Percentiles rank a stretch among this genome's conserved stretches.
These are phyloP conservation scores for Drosophila quinaria DNA, from an alignment of 2,888 invertebrate genomes.

Conservation along the genomic window DNA sequence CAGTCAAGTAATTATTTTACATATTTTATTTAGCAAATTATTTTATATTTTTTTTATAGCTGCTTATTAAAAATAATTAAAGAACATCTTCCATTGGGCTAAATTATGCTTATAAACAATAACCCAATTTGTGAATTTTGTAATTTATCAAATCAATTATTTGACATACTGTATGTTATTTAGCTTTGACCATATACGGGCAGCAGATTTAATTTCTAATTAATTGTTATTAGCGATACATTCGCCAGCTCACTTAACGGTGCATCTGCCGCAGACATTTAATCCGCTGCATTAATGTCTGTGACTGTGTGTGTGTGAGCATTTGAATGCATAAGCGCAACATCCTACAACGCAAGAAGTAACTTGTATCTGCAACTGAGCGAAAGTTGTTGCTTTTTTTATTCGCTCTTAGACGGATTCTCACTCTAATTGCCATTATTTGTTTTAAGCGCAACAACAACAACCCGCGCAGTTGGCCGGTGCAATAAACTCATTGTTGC, in stretches of 20 bases:
- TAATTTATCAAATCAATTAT: neutral
- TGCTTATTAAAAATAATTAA: neutral
- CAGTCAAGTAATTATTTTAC: neutral
- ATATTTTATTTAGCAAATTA: neutral
- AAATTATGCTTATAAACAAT: neutral
- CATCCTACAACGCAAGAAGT: conserved; percentile 40
- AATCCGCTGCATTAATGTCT: conserved; percentile 43
- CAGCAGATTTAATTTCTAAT: conserved; percentile 50
- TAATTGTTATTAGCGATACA: conserved; percentile 60
- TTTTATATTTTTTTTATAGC: neutral
- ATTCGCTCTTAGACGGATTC: conserved; percentile 41
- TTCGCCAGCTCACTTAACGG: conserved; percentile 55
- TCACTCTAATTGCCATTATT: conserved; percentile 68
- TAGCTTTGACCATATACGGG: conserved; percentile 43
- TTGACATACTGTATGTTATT: conserved; percentile 1
- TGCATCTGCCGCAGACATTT: conserved; percentile 59
- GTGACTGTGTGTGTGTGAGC: conserved; percentile 38
- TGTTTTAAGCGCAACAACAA: conserved; percentile 53
- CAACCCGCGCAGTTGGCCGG: conserved; percentile 35
- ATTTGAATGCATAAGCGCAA: conserved; percentile 49
- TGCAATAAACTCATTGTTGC: conserved; percentile 72
- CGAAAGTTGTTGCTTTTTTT: conserved; percentile 54
- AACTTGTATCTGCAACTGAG: conserved; percentile 47
- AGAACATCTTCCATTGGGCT: neutral
- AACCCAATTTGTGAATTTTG: neutral